Percentiles rank a stretch among this genome's conserved stretches.
Evolutionary conservation across 2,888 invertebrate genomes (phyloP).

Genomic region (Lypha dubia): DNA sequence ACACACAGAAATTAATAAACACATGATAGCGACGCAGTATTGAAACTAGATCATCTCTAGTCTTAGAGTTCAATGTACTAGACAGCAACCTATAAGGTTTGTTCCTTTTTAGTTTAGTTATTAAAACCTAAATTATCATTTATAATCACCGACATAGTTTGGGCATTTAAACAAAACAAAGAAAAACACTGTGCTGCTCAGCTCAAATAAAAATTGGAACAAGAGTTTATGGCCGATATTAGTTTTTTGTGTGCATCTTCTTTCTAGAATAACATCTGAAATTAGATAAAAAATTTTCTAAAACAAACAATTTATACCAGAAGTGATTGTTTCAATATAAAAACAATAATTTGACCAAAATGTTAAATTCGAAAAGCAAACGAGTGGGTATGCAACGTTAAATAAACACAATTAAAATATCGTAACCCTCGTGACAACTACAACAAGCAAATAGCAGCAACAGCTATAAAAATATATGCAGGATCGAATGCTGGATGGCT

Average conservation of each 20-base stretch:
- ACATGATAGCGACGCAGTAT: too few relatives aligned
- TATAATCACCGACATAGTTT: too few relatives aligned
- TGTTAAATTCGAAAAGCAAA: background rate
- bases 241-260: background rate
- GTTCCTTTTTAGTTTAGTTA: too few relatives aligned
- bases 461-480: conserved; percentile 31
- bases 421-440: conserved; percentile 56
- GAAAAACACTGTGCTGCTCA: too few relatives aligned
- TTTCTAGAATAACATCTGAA: conserved; percentile 47
- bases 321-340: conserved; percentile 39
- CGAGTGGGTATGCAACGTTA: conserved; percentile 45
- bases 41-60: too few relatives aligned
- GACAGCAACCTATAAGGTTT: too few relatives aligned
- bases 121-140: too few relatives aligned
- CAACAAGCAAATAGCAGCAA: conserved; percentile 19
- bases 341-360: conserved; percentile 30
- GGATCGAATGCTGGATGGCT: conserved; percentile 35
- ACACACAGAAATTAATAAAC: too few relatives aligned
- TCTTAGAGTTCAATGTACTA: too few relatives aligned
- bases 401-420: conserved; percentile 69
- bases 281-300: conserved; percentile 46
- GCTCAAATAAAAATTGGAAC: background rate
- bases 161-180: too few relatives aligned
- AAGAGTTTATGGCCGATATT: too few relatives aligned
- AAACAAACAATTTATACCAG: conserved; percentile 7